A percentile compares a stretch with the other conserved stretches of the same genome.
Conservation (phyloP, 2,797 vertebrate species). For the Alca torda region DNA sequence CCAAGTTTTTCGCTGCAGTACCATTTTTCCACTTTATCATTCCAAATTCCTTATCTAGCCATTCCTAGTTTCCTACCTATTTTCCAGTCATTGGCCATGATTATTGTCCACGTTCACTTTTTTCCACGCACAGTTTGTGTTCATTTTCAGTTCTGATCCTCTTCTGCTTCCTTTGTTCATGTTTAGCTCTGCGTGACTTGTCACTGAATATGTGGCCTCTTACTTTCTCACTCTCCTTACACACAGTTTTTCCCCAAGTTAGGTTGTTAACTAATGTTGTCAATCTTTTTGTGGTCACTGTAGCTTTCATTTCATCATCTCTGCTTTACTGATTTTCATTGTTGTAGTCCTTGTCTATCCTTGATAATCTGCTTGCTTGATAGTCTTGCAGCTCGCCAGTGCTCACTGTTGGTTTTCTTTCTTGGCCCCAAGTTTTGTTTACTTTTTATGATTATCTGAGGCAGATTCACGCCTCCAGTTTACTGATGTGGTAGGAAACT, state of each 20-base stretch:
- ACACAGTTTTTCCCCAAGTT: neutral
- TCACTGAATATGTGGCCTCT: neutral
- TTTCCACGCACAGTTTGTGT: neutral
- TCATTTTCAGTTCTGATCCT: neutral
- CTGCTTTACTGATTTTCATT: neutral
- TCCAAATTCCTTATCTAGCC: neutral
- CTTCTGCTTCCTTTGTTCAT: neutral
- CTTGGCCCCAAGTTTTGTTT: neutral
- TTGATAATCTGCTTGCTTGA: neutral
- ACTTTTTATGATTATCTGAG: neutral
- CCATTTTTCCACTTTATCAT: neutral
- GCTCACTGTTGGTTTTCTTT: neutral
- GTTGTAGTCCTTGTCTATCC: neutral
- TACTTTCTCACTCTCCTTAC: neutral
- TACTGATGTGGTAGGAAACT: neutral
- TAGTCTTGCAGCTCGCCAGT: neutral
- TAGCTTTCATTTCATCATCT: neutral
- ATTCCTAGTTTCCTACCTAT: neutral
- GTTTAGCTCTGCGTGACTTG: neutral
- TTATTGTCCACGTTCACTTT: neutral
- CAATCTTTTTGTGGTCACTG: neutral
- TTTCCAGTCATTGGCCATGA: neutral
- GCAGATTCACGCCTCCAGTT: neutral
- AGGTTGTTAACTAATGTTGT: neutral
- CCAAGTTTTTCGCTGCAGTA: neutral